phyloP scores from a whole-genome alignment of 2,888 invertebrate genomes.

The Zaprionus bogoriensis region DNA sequence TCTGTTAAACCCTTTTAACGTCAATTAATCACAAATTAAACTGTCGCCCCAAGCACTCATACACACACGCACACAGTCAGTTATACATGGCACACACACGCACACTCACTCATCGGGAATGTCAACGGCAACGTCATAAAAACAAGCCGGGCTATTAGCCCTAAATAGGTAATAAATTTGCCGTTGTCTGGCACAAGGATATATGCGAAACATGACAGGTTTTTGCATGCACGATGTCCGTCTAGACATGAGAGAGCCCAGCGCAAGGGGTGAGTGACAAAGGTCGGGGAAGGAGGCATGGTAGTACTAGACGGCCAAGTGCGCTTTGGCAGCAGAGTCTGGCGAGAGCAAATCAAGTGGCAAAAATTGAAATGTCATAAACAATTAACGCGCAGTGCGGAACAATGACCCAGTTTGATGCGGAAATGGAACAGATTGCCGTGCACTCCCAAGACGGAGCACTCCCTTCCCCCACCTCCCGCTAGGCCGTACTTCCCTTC shows the following conservation, averaged over 20 bases:
- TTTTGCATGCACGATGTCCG: constrained; percentile 29
- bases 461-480: neutral
- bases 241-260: constrained; percentile 34
- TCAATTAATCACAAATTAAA: constrained; percentile 78
- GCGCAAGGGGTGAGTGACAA: neutral
- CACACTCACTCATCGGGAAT: constrained; percentile 19
- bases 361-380: constrained; percentile 44
- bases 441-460: constrained; percentile 36
- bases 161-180: constrained; percentile 77
- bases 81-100: constrained; percentile 6
- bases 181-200: constrained; percentile 69
- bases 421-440: constrained; percentile 48
- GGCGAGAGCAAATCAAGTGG: constrained; percentile 39
- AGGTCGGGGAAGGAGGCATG: neutral
- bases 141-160: constrained; percentile 75
- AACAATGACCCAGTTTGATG: constrained; percentile 61
- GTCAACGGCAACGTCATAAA: constrained; percentile 64
- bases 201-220: constrained; percentile 58
- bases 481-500: neutral
- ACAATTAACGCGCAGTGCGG: constrained; percentile 43
- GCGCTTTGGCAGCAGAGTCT: constrained; percentile 23
- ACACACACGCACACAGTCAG: constrained; percentile 10
- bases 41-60: constrained; percentile 49
- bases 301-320: too few relatives aligned
- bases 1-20: constrained; percentile 76